Conservation (phyloP, 2,888 invertebrate genomes). For the Polydrusus pterygomalis region DNA sequence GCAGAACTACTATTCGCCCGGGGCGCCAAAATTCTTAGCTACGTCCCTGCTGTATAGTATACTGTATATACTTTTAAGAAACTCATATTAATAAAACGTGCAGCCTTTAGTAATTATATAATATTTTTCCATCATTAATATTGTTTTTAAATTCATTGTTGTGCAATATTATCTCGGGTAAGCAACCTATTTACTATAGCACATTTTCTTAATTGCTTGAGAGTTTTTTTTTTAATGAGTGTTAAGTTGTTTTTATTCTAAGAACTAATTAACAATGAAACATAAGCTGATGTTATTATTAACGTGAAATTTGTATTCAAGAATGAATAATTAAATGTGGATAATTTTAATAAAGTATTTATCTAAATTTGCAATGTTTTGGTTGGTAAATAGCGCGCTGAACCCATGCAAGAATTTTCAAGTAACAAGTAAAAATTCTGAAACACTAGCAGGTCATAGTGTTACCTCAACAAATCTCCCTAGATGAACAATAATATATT, state of each 20-base stretch:
- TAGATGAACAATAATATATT: no score
- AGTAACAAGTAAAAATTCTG: no score
- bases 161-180: conserved; percentile 22
- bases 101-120: not conserved
- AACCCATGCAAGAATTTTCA: no score
- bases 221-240: conserved; percentile 15
- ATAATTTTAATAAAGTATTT: not conserved
- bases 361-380: not conserved
- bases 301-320: not conserved
- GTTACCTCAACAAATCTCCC: no score
- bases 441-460: no score
- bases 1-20: no score
- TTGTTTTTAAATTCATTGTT: conserved; percentile 14
- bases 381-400: not conserved
- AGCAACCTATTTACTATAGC: conserved; percentile 19
- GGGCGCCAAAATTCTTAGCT: no score
- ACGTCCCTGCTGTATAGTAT: no score
- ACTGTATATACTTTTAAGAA: no score
- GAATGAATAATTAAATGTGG: not conserved
- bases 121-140: not conserved
- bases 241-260: not conserved
- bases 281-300: conserved; percentile 5
- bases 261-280: conserved; percentile 11
- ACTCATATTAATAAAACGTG: not conserved
- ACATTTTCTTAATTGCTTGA: conserved; percentile 22